Base-by-base conservation (phyloP, 2,888 invertebrate species). In the Drosophila borborema region DNA sequence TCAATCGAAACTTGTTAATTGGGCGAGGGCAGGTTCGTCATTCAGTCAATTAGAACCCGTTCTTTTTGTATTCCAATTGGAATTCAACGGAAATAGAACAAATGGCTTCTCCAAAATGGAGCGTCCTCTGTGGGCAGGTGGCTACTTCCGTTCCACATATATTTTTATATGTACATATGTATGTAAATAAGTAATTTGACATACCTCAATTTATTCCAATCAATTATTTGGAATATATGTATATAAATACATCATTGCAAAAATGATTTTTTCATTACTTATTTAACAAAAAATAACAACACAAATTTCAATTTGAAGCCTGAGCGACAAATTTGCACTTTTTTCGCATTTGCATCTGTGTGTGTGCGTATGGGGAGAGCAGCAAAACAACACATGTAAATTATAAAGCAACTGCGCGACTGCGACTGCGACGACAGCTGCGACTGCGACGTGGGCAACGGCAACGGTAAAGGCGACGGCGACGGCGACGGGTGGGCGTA, bases 1-100 rank as follows among this genome's bases (percentile, higher is more conserved):
- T 85, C 87, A 89, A 85, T 85, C 80, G 89, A 80, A 84, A 86
- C 87, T 85, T 85, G 85, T 85, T 85, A 85, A 85, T 89, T 89
- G 77, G 82, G 64, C 71, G 89, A 81, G 80, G 83, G 80, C 86
- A 84, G 64, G 59, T 72, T 73, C 77, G 73, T 81, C 81, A 69
- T 60, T 77, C 84, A 83, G 80, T 86, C 68, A 86, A 83, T 89
- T 86, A 81, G 81, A 88, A 86, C 89, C 84, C 86, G 86, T 86
- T 86, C 79, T 82, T 79, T 77, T 77, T 80, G 69, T 62, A 61
- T 67, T 80, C 72, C 77, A 66, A 77, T 82, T 85, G 68, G 74
- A 64, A 62, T 70, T 43, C 56, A 78, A 70, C 81, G 82, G 86
- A 82, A 77, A 82, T 78, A 75, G 74, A 82, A 77, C 77, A 77